Evolutionary conservation across 2,888 invertebrate species (phyloP), one percentile per base, ranked within the genome.

Genomic region (Brenthis daphne): DNA sequence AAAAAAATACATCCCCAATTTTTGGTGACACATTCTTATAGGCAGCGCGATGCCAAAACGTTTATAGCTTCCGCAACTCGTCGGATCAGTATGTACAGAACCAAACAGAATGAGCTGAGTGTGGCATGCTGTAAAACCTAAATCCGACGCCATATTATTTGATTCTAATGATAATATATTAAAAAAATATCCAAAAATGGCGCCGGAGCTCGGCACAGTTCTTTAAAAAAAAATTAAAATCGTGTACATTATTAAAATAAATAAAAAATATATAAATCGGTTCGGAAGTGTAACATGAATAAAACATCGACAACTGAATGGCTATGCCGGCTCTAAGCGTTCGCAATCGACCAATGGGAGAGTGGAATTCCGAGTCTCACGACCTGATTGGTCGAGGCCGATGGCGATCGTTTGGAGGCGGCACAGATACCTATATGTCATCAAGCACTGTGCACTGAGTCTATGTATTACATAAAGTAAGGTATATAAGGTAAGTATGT

Each of bases 231-330:
- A 71, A 77, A 43, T 53, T 61, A 76, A 70, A 77, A 47, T 57
- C 61, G 80, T 82, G 81, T 82, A 75, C 75, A 77, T 76, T 76
- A 75, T 75, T 74, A 81, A 79, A 77, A 65, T 77, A 78, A 77
- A 76, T 73, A 77, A 74, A 76, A 76, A 78, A 75, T 81, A 57
- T 67, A 47, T n/a, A 75, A 83, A 77, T 85, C 76, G 74, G 77
- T 82, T 77, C 79, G 77, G 78, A 84, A 83, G 85, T 86, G 86
- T 87, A 80, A 83, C 75, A 85, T 85, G 82, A 85, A 82, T 82
- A 80, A 82, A 84, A 87, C 85, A 85, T 84, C 79, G 82, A 86
- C 76, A 83, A 83, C 80, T 80, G 78, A 84, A 82, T 81, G 78
- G 79, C 80, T 75, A 76, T 74, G 68, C 65, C 69, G 73, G 72